Conservation (phyloP, 2,888 invertebrate species). For the Drosophila parthenogenetica region DNA sequence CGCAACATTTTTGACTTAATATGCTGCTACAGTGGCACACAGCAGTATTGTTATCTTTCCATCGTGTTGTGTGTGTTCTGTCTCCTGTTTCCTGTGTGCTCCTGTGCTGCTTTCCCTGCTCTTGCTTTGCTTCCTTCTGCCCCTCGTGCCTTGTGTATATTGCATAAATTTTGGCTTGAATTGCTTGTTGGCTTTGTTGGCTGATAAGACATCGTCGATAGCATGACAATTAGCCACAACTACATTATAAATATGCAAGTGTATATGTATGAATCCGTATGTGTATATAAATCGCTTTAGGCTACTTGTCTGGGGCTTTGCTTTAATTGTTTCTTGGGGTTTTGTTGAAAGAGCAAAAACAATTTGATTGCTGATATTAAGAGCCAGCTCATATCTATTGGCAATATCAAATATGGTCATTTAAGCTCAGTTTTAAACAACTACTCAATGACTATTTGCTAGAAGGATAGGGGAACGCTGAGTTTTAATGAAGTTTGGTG, state of each 20-base stretch:
- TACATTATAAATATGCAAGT: conserved; percentile 57
- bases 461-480: background rate
- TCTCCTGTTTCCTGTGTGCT: conserved; percentile 23
- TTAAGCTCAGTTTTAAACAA: conserved; percentile 9
- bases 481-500: background rate
- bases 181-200: conserved; percentile 49
- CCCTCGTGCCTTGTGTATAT: conserved; percentile 47
- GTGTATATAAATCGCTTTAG: conserved; percentile 15
- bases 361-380: conserved; percentile 63
- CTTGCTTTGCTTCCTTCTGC: conserved; percentile 7
- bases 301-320: conserved; percentile 23
- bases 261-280: background rate
- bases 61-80: conserved; percentile 35
- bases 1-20: conserved; percentile 74
- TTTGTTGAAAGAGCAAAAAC: conserved; percentile 68
- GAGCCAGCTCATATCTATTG: background rate
- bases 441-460: conserved; percentile 11
- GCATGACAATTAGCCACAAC: conserved; percentile 77
- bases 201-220: conserved; percentile 73
- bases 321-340: conserved; percentile 72
- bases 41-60: conserved; percentile 39
- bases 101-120: conserved; percentile 12
- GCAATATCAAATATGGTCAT: conserved; percentile 10
- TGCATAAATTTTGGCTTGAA: conserved; percentile 71
- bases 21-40: conserved; percentile 45